phyloP scores from a whole-genome alignment of 2,797 vertebrate genomes.

The Phylloscopus collybita region DNA sequence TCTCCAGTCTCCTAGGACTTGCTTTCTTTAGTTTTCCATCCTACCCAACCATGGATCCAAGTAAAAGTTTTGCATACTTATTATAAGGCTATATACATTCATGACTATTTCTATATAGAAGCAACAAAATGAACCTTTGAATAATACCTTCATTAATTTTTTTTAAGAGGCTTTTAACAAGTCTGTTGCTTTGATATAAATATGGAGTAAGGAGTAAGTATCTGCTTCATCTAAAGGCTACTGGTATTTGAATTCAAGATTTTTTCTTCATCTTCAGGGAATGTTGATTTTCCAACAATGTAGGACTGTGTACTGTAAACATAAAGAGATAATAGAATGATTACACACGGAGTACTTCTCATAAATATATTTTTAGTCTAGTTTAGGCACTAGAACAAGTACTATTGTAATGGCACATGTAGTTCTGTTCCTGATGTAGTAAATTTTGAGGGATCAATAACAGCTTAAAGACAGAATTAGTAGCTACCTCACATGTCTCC shows the following conservation, averaged over 20 bases:
- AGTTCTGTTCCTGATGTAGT: conserved; percentile 37
- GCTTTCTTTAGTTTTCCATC: not conserved
- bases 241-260: not conserved
- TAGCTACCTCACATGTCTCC: conserved; percentile 58
- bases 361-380: conserved; percentile 19
- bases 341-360: not conserved
- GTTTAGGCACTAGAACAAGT: conserved; percentile 36
- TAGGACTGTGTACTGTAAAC: not conserved
- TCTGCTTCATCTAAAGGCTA: not conserved
- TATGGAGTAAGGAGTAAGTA: not conserved
- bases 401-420: conserved; percentile 20
- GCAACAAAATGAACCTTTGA: not conserved
- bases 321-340: conserved; percentile 27
- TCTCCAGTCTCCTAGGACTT: not conserved
- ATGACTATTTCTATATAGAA: not conserved
- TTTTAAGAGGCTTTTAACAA: not conserved
- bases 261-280: not conserved
- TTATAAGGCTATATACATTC: not conserved
- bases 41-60: not conserved
- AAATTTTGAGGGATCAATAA: conserved; percentile 71
- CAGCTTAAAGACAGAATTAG: conserved; percentile 59
- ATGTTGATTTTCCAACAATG: not conserved
- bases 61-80: not conserved
- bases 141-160: not conserved
- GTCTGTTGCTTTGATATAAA: not conserved